Percentiles rank a stretch among this genome's conserved stretches.
These are phyloP conservation scores for Philypnodon macrostomus DNA, from an alignment of 2,797 vertebrate species.

Conservation along the genomic window DNA sequence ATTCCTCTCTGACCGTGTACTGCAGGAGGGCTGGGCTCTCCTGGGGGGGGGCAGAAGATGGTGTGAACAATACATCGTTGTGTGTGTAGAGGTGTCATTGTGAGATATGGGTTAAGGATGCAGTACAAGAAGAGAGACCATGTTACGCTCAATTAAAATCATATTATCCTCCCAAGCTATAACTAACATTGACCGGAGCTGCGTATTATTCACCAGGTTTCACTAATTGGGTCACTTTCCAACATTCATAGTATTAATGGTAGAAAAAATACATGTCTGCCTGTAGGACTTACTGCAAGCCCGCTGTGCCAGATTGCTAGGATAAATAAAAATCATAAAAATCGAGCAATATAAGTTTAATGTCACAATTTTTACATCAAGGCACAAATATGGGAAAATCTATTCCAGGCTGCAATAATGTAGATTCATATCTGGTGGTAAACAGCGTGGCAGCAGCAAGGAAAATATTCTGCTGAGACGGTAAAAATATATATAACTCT, in stretches of 20 bases:
- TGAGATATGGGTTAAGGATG: conserved; percentile 49
- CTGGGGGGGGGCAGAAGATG: conserved; percentile 59
- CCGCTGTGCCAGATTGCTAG: conserved; percentile 37
- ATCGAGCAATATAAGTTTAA: conserved; percentile 30
- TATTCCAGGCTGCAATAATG: conserved; percentile 43
- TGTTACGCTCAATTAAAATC: conserved; percentile 44
- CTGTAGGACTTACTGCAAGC: conserved; percentile 46
- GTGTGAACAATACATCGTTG: conserved; percentile 15
- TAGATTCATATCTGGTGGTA: conserved; percentile 41
- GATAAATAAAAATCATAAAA: conserved; percentile 57
- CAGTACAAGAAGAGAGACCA: conserved; percentile 28
- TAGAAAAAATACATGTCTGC: conserved; percentile 17
- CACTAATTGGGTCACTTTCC: conserved; percentile 43
- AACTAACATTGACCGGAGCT: conserved; percentile 44
- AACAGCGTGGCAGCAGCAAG: conserved; percentile 10
- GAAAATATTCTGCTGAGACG: conserved; percentile 15
- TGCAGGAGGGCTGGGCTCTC: conserved; percentile 93
- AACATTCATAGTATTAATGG: conserved; percentile 31
- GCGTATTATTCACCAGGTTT: conserved; percentile 51
- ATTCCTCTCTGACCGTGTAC: conserved; percentile 92
- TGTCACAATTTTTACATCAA: conserved; percentile 38
- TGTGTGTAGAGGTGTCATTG: conserved; percentile 43
- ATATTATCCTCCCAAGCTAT: conserved; percentile 38
- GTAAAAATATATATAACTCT: too few species aligned
- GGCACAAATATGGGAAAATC: conserved; percentile 52